A percentile compares a stretch with the other conserved stretches of the same genome.
Evolutionary conservation across 2,888 invertebrate species (phyloP).

Genomic region (Drosophila quinaria): DNA sequence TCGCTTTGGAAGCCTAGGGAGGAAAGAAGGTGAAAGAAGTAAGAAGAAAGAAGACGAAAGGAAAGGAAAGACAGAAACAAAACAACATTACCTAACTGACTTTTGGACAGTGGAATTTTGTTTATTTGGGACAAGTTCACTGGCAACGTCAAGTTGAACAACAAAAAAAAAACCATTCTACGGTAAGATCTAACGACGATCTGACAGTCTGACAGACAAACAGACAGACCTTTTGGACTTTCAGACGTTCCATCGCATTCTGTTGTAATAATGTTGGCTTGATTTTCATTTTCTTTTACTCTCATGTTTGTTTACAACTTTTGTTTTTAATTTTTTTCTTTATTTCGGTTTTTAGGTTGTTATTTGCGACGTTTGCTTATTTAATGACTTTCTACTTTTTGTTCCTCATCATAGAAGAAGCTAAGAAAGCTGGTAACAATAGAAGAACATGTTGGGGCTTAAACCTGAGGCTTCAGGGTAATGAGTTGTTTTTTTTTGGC

Average conservation of each 20-base stretch:
- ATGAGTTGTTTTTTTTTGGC: slow-evolving; percentile 16
- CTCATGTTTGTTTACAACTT: slow-evolving; percentile 84
- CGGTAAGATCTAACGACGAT: slow-evolving; percentile 33
- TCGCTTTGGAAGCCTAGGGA: slow-evolving; percentile 11
- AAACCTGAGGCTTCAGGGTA: slow-evolving; percentile 38
- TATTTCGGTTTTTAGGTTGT: slow-evolving; percentile 40
- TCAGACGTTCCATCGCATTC: slow-evolving; percentile 24
- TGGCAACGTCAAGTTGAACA: slow-evolving; percentile 48
- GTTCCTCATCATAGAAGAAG: slow-evolving; percentile 18
- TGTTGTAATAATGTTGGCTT: slow-evolving; percentile 41
- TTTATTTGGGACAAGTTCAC: slow-evolving; percentile 84
- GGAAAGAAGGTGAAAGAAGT: slow-evolving; percentile 25
- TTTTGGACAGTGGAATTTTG: slow-evolving; percentile 73
- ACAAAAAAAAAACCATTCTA: slow-evolving; percentile 31
- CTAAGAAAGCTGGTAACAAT: slow-evolving; percentile 36
- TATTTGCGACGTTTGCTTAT: slow-evolving; percentile 64
- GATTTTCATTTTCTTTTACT: slow-evolving; percentile 79
- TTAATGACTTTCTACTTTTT: slow-evolving; percentile 78
- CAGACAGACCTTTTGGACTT: slow-evolving; percentile 11
- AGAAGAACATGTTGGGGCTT: slow-evolving; percentile 1
- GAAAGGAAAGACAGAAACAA: slow-evolving; percentile 8
- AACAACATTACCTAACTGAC: slow-evolving; percentile 59
- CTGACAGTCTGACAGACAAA: slow-evolving; percentile 2
- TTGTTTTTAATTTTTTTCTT: slow-evolving; percentile 57
- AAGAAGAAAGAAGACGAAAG: slow-evolving; percentile 20